Conservation (phyloP, 1,140 invertebrate genomes). For the Aphelenchoides fujianensis region DNA sequence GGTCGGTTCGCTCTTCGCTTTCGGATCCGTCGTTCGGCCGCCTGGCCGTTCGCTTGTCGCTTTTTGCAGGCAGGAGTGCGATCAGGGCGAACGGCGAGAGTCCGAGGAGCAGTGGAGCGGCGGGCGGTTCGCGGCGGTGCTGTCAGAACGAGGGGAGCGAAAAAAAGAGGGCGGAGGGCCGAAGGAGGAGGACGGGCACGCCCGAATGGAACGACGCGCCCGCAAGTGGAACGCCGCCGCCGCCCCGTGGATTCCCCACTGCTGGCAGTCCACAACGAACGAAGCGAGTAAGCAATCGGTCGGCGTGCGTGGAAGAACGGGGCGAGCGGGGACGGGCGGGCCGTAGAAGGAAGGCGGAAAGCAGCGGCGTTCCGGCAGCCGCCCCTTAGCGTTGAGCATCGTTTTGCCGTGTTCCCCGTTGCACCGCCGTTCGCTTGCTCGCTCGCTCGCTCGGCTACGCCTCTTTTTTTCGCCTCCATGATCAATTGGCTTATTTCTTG, state of each 20-base stretch:
- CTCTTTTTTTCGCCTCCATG: too few species aligned
- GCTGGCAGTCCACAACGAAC: not conserved
- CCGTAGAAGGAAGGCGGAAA: not conserved
- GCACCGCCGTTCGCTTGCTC: too few species aligned
- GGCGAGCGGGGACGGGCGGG: not conserved
- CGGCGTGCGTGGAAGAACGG: not conserved
- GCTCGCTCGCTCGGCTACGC: too few species aligned
- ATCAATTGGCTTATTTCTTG: slow-evolving; percentile 5
- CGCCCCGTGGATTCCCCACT: not conserved
- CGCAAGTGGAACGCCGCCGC: not conserved
- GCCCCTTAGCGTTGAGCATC: not conserved
- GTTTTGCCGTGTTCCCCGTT: too few species aligned
- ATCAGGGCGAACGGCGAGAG: not conserved
- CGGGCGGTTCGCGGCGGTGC: not conserved
- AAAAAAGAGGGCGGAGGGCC: not conserved
- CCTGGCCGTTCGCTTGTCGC: not conserved
- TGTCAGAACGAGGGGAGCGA: not conserved
- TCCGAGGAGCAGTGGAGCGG: not conserved
- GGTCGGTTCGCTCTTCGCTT: too few species aligned
- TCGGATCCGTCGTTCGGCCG: too few species aligned
- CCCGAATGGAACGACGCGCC: slow-evolving; percentile 3
- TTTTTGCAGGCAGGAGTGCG: too few species aligned
- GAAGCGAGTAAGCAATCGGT: not conserved
- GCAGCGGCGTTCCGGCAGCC: not conserved
- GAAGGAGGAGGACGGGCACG: too few species aligned